A percentile compares a stretch with the other conserved stretches of the same genome.
Evolutionary conservation across 2,888 invertebrate species (phyloP).

Genomic region (Junonia oenone): DNA sequence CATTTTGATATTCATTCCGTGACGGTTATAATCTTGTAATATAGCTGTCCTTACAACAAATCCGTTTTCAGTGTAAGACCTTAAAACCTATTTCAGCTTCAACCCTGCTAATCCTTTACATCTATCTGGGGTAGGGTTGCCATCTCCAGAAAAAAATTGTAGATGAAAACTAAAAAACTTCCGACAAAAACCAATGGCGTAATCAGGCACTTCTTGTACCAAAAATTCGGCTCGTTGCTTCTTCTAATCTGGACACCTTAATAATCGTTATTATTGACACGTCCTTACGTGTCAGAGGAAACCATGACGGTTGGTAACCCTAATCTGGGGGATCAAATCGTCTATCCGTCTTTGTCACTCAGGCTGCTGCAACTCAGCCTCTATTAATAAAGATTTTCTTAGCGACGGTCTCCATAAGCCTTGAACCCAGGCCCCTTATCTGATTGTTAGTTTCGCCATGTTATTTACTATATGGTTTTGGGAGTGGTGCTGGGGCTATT

Average conservation of each 20-base stretch:
- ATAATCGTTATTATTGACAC: too few species aligned
- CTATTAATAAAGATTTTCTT: constrained; percentile 74
- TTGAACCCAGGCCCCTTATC: constrained; percentile 43
- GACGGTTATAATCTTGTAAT: neutral
- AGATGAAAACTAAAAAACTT: too few species aligned
- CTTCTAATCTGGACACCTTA: too few species aligned
- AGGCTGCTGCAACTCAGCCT: constrained; percentile 37
- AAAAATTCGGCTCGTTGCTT: too few species aligned
- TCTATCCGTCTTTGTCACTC: constrained; percentile 51
- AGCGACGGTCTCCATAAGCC: constrained; percentile 44
- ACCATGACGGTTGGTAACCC: too few species aligned
- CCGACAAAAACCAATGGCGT: too few species aligned
- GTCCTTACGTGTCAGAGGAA: too few species aligned
- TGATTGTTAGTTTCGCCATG: constrained; percentile 52
- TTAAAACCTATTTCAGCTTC: constrained; percentile 25
- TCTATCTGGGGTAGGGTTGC: constrained; percentile 36
- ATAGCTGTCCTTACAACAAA: neutral
- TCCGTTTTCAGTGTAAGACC: constrained; percentile 20
- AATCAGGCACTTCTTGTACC: too few species aligned
- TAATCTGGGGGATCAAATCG: constrained; percentile 36
- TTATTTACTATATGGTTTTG: constrained; percentile 55
- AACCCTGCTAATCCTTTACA: constrained; percentile 35
- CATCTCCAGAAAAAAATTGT: too few species aligned
- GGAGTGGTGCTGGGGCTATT: constrained; percentile 6
- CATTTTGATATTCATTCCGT: neutral